phyloP scores from a whole-genome alignment of 2,113 vertebrate genomes.

The Bambusicola thoracicus region DNA sequence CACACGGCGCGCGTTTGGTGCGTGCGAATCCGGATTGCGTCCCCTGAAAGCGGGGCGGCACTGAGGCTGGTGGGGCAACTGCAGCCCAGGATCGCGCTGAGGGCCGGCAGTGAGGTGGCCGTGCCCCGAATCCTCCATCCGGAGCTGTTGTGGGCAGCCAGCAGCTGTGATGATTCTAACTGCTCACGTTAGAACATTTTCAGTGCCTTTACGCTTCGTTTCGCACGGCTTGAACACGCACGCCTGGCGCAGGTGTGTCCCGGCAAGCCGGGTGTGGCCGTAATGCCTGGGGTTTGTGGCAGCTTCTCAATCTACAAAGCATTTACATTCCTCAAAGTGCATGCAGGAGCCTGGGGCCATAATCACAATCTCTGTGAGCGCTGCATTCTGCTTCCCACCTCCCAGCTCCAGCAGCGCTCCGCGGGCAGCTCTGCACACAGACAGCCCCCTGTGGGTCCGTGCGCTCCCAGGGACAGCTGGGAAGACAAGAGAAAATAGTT shows the following conservation, averaged over 20 bases:
- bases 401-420: fast-evolving
- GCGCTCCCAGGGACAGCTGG: no score
- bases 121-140: no score
- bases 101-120: fast-evolving
- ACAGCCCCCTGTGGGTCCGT: fast-evolving
- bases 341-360: neutral
- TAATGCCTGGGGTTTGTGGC: fast-evolving
- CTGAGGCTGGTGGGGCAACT: neutral
- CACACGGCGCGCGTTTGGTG: no score
- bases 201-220: fast-evolving
- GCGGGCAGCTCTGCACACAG: fast-evolving
- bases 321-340: neutral
- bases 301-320: fast-evolving
- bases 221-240: fast-evolving
- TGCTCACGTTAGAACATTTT: fast-evolving
- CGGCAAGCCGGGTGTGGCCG: fast-evolving
- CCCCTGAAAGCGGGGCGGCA: no score
- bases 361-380: fast-evolving
- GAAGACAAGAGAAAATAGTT: no score
- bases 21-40: neutral
- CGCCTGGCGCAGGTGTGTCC: fast-evolving
- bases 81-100: no score
- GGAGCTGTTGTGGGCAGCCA: neutral
- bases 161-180: fast-evolving
- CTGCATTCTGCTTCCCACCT: fast-evolving